Evolutionary conservation across 1,140 invertebrate species (phyloP).

Genomic region (Macrotrachela quadricornifera): DNA sequence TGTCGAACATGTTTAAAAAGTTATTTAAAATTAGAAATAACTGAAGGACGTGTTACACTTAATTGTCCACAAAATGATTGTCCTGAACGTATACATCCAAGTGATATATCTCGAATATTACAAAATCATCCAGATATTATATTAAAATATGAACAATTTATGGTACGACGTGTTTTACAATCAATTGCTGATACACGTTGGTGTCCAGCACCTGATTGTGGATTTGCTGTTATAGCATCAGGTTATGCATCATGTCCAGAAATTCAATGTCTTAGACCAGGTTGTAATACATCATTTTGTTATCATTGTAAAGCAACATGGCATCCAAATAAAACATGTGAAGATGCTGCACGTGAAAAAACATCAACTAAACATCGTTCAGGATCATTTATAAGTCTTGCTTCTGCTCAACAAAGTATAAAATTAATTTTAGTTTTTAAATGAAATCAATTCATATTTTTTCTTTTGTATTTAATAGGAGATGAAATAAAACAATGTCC

Average conservation of each 20-base stretch:
- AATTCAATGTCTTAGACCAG: slow-evolving; percentile 65
- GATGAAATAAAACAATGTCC: slow-evolving; percentile 20
- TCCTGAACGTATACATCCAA: slow-evolving; percentile 5
- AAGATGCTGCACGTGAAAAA: slow-evolving; percentile 52
- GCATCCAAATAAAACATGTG: slow-evolving; percentile 91
- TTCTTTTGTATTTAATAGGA: background rate
- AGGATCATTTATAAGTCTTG: no score
- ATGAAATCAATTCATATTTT: no score
- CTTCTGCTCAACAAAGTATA: no score
- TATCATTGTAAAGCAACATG: slow-evolving; percentile 91
- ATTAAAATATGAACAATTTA: slow-evolving; percentile 84
- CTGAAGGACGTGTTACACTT: background rate
- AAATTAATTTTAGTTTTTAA: no score
- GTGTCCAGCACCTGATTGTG: slow-evolving; percentile 84
- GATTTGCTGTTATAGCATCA: slow-evolving; percentile 76
- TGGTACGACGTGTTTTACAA: slow-evolving; percentile 67
- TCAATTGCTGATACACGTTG: slow-evolving; percentile 71
- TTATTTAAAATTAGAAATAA: slow-evolving; percentile 7
- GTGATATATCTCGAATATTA: slow-evolving; percentile 4
- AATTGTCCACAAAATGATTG: slow-evolving; percentile 1
- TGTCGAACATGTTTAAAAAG: slow-evolving; percentile 1
- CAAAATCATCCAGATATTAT: slow-evolving; percentile 33
- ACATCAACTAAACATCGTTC: background rate
- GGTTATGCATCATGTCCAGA: slow-evolving; percentile 89
- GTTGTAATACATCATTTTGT: slow-evolving; percentile 78